Evolutionary conservation across 2,888 invertebrate species (phyloP), one percentile per base, ranked within the genome.

Genomic region (Parasteatoda lunata): DNA sequence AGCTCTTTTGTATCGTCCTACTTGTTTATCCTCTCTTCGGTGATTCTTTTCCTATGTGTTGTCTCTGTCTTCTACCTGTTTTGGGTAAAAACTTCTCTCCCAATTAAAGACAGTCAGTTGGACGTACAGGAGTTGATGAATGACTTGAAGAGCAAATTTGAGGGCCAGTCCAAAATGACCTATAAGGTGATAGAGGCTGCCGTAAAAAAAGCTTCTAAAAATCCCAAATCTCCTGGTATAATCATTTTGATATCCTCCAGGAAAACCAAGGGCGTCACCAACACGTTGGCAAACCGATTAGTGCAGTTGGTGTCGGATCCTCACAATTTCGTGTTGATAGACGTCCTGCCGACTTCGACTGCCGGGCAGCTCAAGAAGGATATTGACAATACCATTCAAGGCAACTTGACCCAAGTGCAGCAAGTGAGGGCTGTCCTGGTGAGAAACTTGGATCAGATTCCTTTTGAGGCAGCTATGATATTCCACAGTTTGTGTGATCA

Each of bases 401-500:
- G 51, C 5, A 7, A 3, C 11, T 47, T 75, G 11, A 73, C 48
- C n/a, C 5, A 7, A 7, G 30, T 30, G 30, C 7, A 48, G 4
- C 4, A 9, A 45, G 49, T 82, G 6, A 59, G 15, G 30, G 68
- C 52, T 45, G 76, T 87, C 3, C 6, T 87, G 4, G 75, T 87
- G 11, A 69, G 78, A 9, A 51, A 73, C 7, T 47, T 87, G 8
- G 66, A 87, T 15, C 45, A 15, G n/a, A 77, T 87, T 13, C 77
- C 81, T 13, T 51, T 59, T n/a, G 65, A 82, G 6, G 69, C 73
- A 45, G 82, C 87, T 4, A 15, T 82, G 15, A 82, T 87, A 11
- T 78, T 87, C 30, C 87, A 87, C 51, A 30, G 49, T 5, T 87
- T 73, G 45, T 87, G 82, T 8, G 87, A 87, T 30, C 73, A 82